phyloP scores from a whole-genome alignment of 2,888 invertebrate genomes.

The Phytoseiulus persimilis region DNA sequence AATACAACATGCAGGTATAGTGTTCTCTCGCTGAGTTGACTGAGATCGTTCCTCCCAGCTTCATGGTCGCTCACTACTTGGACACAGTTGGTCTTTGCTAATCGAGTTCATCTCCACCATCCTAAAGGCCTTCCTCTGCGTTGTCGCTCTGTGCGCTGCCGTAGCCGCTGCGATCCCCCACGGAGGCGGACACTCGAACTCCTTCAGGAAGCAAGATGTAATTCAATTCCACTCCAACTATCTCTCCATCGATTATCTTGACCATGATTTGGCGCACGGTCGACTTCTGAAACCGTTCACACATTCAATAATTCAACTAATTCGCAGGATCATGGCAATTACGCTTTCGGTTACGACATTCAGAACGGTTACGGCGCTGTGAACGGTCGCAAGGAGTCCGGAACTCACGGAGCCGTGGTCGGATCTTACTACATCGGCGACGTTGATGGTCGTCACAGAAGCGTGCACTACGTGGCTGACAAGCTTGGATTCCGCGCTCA shows the following conservation, averaged over 20 bases:
- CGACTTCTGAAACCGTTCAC: too few relatives aligned
- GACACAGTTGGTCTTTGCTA: neutral
- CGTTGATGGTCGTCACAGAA: conserved; percentile 39
- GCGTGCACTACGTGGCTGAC: conserved; percentile 44
- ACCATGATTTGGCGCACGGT: too few relatives aligned
- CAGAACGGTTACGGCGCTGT: conserved; percentile 37
- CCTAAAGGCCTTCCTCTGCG: neutral
- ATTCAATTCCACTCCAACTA: neutral
- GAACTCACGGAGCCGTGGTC: conserved; percentile 25
- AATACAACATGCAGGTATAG: neutral
- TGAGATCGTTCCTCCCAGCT: neutral
- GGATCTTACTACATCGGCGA: conserved; percentile 39
- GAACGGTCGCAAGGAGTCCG: conserved; percentile 40
- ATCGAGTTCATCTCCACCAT: neutral
- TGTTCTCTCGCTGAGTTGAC: neutral
- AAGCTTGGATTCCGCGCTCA: conserved; percentile 44
- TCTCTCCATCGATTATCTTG: too few relatives aligned
- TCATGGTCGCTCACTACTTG: neutral
- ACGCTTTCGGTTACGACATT: conserved; percentile 41
- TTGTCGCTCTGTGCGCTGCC: conserved; percentile 14
- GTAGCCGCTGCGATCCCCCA: conserved; percentile 6
- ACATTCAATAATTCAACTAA: neutral
- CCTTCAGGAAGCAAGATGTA: conserved; percentile 43
- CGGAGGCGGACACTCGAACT: conserved; percentile 42
- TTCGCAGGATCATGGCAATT: conserved; percentile 40